A percentile compares a stretch with the other conserved stretches of the same genome.
Conservation (phyloP, 2,888 invertebrate species). For the Sphaerophoria rueppellii region DNA sequence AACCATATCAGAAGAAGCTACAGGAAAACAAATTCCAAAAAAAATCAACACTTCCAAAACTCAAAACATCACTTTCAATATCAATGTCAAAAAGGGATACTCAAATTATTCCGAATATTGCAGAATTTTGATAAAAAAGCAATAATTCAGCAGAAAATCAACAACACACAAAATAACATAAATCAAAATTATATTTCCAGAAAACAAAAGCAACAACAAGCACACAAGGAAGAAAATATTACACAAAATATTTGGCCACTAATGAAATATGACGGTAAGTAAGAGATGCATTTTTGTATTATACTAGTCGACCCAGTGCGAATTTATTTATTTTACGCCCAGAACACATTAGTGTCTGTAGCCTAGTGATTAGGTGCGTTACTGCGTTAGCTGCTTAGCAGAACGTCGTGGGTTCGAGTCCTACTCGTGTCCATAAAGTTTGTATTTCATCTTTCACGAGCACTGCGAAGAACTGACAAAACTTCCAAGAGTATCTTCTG, state of each 20-base stretch:
- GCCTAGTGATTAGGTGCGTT: too few species aligned
- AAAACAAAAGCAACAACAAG: conserved; percentile 84
- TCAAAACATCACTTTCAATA: conserved; percentile 26
- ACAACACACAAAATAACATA: conserved; percentile 43
- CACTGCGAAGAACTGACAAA: too few species aligned
- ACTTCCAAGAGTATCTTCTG: too few species aligned
- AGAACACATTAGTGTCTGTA: too few species aligned
- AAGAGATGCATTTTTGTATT: background rate
- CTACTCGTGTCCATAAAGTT: too few species aligned
- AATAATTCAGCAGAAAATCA: conserved; percentile 61
- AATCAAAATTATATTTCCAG: too few species aligned
- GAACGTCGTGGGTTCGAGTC: too few species aligned
- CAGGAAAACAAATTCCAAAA: background rate
- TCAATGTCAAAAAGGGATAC: conserved; percentile 18
- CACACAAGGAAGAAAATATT: conserved; percentile 89
- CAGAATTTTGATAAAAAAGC: conserved; percentile 84
- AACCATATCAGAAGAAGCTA: conserved; percentile 2
- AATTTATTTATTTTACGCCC: too few species aligned
- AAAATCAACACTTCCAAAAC: conserved; percentile 22
- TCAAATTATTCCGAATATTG: conserved; percentile 17
- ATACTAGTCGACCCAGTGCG: too few species aligned
- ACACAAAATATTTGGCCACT: conserved; percentile 82
- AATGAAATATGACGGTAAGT: conserved; percentile 74
- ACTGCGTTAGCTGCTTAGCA: too few species aligned
- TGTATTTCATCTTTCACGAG: too few species aligned